Base-by-base conservation (phyloP, 1,140 invertebrate species). In the Dryas iulia region DNA sequence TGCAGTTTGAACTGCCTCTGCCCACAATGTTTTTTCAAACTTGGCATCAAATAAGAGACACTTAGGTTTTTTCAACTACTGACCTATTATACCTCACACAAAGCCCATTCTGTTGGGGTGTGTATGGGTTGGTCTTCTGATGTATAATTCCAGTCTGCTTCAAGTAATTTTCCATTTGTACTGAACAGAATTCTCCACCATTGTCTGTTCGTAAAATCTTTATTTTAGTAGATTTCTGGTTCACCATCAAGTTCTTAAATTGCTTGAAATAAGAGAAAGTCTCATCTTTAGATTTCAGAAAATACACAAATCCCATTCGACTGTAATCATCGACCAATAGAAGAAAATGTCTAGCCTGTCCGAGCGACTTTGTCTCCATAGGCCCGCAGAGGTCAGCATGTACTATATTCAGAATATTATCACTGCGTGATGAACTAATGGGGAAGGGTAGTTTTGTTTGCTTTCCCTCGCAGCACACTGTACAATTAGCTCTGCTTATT, bases 201-300 rank as follows among this genome's bases (percentile, higher is more conserved):
- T n/a, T n/a, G n/a, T n/a, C n/a, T n/a, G n/a, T n/a, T n/a, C n/a
- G n/a, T n/a, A n/a, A n/a, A n/a, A n/a, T n/a, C 57, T 59, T 59
- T 23, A 59, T 59, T 59, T 59, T 59, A 33, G n/a, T 33, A 33
- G 58, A 59, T 59, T 31, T 33, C 31, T 33, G 39, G 25, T 47
- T 62, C 25, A 28, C 59, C 21, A 62, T 35, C 12, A 52, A 52
- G 10, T 47, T 28, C 25, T 62, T 62, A 62, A 26, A 52, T 28
- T 62, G 35, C n/a, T 62, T 62, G 25, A 62, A 62, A 52, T 62
- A 54, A 26, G n/a, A 31, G 24, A 62, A 62, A 53, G 60, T 54
- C 47, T 63, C n/a, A 53, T 63, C 26, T 54, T 63, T 63, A 63
- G 39, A 53, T 54, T 54, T 53, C 14, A 54, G 47, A 54, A 63